Conservation (phyloP, 2,113 vertebrate genomes). For the Dendropsophus ebraccatus region DNA sequence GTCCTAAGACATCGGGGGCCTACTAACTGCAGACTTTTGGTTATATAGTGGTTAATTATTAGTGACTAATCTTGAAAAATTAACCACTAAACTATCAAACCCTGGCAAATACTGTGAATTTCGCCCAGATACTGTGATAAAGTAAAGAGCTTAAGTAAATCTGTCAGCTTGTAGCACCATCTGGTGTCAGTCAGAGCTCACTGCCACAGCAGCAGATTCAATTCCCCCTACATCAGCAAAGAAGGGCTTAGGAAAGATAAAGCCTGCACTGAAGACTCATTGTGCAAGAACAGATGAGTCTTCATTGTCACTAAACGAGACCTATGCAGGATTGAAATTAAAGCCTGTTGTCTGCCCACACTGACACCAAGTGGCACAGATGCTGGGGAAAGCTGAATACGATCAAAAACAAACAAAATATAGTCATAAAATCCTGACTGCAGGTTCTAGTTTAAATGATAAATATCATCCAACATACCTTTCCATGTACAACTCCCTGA, state of each 20-base stretch:
- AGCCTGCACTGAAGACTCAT: not conserved
- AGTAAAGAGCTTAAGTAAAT: constrained; percentile 9
- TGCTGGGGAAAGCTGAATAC: not conserved
- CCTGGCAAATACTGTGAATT: not conserved
- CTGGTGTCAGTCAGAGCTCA: not conserved
- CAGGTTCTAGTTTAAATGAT: too few species aligned
- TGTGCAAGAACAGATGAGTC: not conserved
- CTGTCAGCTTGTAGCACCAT: constrained; percentile 9
- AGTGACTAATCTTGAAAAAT: not conserved
- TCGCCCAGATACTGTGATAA: not conserved
- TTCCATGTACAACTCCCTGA: not conserved
- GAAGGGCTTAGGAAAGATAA: not conserved
- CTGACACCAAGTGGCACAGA: not conserved
- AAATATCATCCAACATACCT: not conserved
- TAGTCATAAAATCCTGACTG: not conserved
- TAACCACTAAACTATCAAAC: not conserved
- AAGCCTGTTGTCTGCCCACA: not conserved
- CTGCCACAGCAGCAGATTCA: not conserved
- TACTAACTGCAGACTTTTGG: not conserved
- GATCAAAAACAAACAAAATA: not conserved
- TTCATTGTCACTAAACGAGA: not conserved
- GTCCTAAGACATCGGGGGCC: not conserved
- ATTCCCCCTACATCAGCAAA: not conserved
- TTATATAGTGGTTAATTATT: not conserved
- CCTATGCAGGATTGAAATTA: not conserved